Evolutionary conservation across 2,888 invertebrate genomes (phyloP).

Genomic region (Sphaerophoria taeniata): DNA sequence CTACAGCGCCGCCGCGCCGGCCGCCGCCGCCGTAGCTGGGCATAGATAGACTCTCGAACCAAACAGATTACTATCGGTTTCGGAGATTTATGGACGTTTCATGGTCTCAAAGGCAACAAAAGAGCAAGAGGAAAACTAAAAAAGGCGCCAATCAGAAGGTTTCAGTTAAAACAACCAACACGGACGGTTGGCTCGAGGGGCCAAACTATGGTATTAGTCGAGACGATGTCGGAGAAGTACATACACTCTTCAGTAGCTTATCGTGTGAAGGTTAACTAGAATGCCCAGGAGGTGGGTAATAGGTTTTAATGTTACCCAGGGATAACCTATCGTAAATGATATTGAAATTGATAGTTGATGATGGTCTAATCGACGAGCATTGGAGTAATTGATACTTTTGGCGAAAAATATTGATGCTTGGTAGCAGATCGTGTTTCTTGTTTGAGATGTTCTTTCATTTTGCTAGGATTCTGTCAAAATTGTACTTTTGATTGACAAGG

Average conservation of each 20-base stretch:
- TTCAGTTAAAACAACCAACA: background rate
- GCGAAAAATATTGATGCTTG: conserved; percentile 16
- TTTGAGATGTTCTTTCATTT: conserved; percentile 7
- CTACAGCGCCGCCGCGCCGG: conserved; percentile 16
- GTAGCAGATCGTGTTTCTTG: conserved; percentile 43
- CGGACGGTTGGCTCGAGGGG: conserved; percentile 33
- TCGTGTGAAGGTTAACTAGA: conserved; percentile 67
- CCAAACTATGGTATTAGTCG: background rate
- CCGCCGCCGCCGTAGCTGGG: conserved; percentile 16
- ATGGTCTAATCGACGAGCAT: conserved; percentile 52
- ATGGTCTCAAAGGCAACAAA: conserved; percentile 23
- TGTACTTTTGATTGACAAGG: conserved; percentile 48
- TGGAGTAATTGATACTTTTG: conserved; percentile 62
- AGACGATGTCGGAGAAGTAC: background rate
- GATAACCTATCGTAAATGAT: conserved; percentile 58
- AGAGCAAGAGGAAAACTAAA: conserved; percentile 8
- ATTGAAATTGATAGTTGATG: conserved; percentile 71
- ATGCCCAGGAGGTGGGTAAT: conserved; percentile 55
- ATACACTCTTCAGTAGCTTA: conserved; percentile 62
- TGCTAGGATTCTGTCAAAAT: conserved; percentile 1
- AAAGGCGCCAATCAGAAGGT: conserved; percentile 70
- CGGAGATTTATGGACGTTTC: conserved; percentile 69
- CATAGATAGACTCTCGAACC: conserved; percentile 48
- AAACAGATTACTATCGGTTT: conserved; percentile 70
- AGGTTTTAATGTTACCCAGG: conserved; percentile 50